Conservation (phyloP, 2,113 vertebrate genomes). For the Bubo scandiacus region DNA sequence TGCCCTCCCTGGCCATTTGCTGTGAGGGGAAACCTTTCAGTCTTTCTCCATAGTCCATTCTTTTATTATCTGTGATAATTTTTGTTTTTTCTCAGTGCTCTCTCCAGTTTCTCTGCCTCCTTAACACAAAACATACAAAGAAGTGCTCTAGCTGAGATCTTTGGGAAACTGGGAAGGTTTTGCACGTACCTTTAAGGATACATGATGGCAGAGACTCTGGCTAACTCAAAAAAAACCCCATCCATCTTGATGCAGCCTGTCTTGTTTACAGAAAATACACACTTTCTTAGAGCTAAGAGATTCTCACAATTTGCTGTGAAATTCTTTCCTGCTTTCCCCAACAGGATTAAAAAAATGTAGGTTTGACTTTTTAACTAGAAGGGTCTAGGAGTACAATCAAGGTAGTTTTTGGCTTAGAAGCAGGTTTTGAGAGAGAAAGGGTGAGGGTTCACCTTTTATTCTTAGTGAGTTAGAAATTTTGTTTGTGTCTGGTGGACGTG, state of each 20-base stretch:
- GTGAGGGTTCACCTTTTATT: not conserved
- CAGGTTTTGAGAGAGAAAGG: not conserved
- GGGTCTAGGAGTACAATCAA: not conserved
- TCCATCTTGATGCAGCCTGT: not conserved
- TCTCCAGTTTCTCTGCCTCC: not conserved
- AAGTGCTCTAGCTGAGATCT: not conserved
- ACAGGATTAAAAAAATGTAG: not conserved
- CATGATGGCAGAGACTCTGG: not conserved
- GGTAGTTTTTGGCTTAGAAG: not conserved
- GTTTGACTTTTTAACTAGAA: not conserved
- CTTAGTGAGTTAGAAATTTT: not conserved
- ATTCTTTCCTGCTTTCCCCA: not conserved
- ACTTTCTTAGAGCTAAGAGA: not conserved
- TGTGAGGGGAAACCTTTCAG: not conserved
- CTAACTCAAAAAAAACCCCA: not conserved
- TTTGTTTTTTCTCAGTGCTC: not conserved
- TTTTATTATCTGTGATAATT: not conserved
- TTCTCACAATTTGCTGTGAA: not conserved
- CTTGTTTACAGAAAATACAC: not conserved
- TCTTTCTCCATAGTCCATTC: not conserved
- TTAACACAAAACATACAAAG: not conserved
- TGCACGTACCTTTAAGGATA: not conserved
- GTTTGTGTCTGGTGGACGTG: not conserved
- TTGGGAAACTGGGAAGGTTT: not conserved
- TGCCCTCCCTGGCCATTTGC: not conserved